Evolutionary conservation across 2,113 vertebrate species (phyloP), one percentile per base, ranked within the genome.

Genomic region (Epinephelus fuscoguttatus): DNA sequence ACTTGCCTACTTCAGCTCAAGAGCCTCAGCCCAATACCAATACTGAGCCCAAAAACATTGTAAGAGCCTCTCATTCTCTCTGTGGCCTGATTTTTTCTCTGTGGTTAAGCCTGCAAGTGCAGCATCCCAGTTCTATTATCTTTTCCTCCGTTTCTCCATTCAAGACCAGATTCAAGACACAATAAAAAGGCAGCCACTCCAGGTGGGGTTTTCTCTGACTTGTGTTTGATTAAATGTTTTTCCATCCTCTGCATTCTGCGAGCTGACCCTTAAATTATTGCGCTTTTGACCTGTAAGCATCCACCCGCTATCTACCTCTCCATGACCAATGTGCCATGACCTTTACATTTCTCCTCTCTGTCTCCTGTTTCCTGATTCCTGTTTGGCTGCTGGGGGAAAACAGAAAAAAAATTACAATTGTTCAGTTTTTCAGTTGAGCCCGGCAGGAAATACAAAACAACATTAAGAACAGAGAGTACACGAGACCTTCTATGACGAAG

Each of bases 1-100:
- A 81, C 89, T 84, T 68, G 56, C 53, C 72, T 75, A 86, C 89
- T 92, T 88, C 75, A 92, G 84, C 84, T 93, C 80, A 70, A 92
- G 82, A 90, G 84, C 84, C 70, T 84, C 68, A 27, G 82, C 70
- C 87, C 79, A 80, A 89, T 73, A 88, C 81, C 85, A 85, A 83
- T n/a, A 82, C 56, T 72, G 84, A 91, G 78, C 80, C 77, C 50
- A 71, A 90, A 88, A 74, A 74, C 86, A 84, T 55, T 59, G 63
- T 40, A 25, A 90, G 84, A 86, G 89, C 71, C 75, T 76, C 88
- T 89, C 66, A 30, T 87, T 78, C 82, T 82, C 60, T 79, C 75
- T 40, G 66, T 85, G 74, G 73, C 87, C 75, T 82, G 64, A 74
- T 84, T 81, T 67, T 45, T 37, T 53, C 42, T 78, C 55, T 82